These are phyloP conservation scores for Glyptemys insculpta DNA, from an alignment of 2,797 vertebrate genomes.

Conservation along the genomic window DNA sequence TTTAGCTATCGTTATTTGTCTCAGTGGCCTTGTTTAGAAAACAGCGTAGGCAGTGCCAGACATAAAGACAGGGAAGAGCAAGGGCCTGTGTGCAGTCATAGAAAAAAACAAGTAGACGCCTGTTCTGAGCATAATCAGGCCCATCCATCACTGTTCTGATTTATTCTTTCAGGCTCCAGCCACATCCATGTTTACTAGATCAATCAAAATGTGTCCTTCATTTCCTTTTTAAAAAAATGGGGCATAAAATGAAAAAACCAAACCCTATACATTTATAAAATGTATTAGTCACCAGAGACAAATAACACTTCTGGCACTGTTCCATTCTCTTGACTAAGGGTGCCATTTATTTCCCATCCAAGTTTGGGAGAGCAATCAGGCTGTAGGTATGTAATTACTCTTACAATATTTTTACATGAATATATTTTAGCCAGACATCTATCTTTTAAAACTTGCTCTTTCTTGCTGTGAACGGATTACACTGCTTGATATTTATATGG, in stretches of 20 bases:
- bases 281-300: background rate
- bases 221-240: background rate
- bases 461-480: background rate
- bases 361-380: background rate
- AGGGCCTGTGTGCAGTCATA: background rate
- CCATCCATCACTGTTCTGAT: conserved; percentile 34
- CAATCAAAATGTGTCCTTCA: conserved; percentile 47
- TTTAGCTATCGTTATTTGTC: background rate
- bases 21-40: background rate
- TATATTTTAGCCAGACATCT: background rate
- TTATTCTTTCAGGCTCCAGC: conserved; percentile 1
- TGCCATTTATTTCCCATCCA: background rate
- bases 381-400: background rate
- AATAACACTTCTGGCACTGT: background rate
- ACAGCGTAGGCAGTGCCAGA: background rate
- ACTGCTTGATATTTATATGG: fast-evolving
- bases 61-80: background rate
- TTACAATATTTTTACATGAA: background rate
- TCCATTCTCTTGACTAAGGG: background rate
- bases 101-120: background rate
- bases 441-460: background rate
- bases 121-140: conserved; percentile 4
- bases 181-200: conserved; percentile 28
- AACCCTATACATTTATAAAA: background rate
- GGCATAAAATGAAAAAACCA: background rate